Evolutionary conservation across 2,113 vertebrate species (phyloP).

Genomic region (Lepus europaeus): DNA sequence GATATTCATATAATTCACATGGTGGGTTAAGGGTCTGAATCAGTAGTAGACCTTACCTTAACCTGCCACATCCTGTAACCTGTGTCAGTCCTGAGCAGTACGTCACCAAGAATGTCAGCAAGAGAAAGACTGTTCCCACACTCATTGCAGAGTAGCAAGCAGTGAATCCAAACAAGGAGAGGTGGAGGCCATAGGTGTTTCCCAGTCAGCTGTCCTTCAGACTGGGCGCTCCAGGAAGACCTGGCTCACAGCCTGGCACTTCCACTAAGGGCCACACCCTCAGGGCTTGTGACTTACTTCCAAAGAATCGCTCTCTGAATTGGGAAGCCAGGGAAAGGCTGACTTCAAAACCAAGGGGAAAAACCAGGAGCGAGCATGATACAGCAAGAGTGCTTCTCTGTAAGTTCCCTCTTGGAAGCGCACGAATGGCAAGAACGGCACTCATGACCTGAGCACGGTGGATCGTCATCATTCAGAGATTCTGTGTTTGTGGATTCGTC

Average conservation of each 20-base stretch:
- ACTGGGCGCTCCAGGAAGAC: neutral
- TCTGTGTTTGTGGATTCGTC: neutral
- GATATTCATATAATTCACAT: neutral
- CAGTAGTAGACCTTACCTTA: neutral
- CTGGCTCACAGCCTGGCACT: neutral
- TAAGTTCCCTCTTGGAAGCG: neutral
- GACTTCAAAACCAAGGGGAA: neutral
- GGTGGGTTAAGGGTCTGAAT: neutral
- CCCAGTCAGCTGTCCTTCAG: neutral
- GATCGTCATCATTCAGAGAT: neutral
- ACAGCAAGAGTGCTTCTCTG: no score
- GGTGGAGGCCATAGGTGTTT: rapidly evolving
- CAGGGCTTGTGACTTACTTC: no score
- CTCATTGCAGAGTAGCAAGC: neutral
- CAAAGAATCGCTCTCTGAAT: neutral
- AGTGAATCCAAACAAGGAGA: neutral
- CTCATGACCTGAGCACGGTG: rapidly evolving
- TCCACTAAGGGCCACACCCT: neutral
- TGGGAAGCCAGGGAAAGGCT: neutral
- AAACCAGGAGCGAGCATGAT: neutral
- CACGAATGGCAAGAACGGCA: neutral
- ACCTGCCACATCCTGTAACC: neutral
- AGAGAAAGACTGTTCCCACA: neutral
- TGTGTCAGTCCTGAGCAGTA: neutral
- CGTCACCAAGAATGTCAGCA: neutral